These are phyloP conservation scores for Pollenia amentaria DNA, from an alignment of 2,888 invertebrate species.

Conservation along the genomic window DNA sequence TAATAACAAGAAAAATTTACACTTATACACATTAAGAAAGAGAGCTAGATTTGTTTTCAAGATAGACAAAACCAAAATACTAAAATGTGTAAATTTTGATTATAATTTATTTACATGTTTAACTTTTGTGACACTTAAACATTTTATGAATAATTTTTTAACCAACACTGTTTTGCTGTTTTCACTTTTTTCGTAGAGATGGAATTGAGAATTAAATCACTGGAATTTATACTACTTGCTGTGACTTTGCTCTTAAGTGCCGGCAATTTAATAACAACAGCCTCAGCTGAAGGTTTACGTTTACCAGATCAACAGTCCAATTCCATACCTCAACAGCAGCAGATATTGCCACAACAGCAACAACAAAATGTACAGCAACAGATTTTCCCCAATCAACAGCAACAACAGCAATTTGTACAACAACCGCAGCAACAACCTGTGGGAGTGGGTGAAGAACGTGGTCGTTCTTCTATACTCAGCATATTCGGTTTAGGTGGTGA, in stretches of 20 bases:
- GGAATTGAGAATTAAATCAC: slow-evolving; percentile 78
- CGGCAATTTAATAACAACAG: slow-evolving; percentile 69
- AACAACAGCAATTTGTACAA: slow-evolving; percentile 76
- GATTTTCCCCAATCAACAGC: slow-evolving; percentile 68
- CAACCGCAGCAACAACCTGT: slow-evolving; percentile 73
- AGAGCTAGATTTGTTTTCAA: slow-evolving; percentile 8
- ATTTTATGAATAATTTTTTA: slow-evolving; percentile 13
- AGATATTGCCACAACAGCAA: slow-evolving; percentile 77
- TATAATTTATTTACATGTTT: slow-evolving; percentile 19
- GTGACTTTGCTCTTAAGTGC: slow-evolving; percentile 85
- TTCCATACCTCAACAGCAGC: slow-evolving; percentile 65
- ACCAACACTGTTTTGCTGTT: background rate
- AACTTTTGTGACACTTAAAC: background rate
- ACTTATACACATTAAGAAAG: background rate
- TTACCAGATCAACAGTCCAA: slow-evolving; percentile 85
- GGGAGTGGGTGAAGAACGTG: slow-evolving; percentile 82
- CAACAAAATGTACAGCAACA: slow-evolving; percentile 73
- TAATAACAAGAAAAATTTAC: background rate
- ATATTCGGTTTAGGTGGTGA: slow-evolving; percentile 92
- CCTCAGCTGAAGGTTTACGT: slow-evolving; percentile 87
- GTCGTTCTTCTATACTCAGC: slow-evolving; percentile 90
- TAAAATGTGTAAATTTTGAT: slow-evolving; percentile 5
- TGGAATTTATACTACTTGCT: slow-evolving; percentile 78
- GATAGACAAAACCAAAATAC: background rate
- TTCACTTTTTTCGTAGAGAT: slow-evolving; percentile 76